Conservation (phyloP, 2,797 vertebrate genomes). For the Lateolabrax maculatus region DNA sequence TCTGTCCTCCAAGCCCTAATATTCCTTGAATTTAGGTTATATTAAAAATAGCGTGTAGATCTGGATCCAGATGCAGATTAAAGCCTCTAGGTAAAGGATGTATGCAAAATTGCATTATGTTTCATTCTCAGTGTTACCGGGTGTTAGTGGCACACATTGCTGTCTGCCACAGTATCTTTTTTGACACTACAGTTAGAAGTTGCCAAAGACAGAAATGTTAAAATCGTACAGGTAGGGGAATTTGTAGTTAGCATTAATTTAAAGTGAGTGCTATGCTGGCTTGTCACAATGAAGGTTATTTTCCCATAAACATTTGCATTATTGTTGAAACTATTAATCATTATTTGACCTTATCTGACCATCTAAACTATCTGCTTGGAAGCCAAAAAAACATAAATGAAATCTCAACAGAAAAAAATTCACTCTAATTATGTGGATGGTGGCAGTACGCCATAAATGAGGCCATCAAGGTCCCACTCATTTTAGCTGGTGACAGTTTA, state of each 20-base stretch:
- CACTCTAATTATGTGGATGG: constrained; percentile 50
- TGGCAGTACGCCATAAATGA: constrained; percentile 35
- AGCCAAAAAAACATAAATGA: constrained; percentile 37
- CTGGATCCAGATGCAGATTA: not conserved
- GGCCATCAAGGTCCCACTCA: constrained; percentile 57
- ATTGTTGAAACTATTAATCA: constrained; percentile 19
- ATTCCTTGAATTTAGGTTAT: not conserved
- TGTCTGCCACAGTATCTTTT: not conserved
- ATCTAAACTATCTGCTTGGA: not conserved
- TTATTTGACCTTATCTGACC: constrained; percentile 35
- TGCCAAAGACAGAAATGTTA: not conserved
- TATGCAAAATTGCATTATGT: not conserved
- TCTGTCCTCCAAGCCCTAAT: not conserved
- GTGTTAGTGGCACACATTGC: not conserved
- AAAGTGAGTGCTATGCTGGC: not conserved
- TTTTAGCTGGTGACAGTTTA: constrained; percentile 62
- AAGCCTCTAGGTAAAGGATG: not conserved
- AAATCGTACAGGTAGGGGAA: not conserved
- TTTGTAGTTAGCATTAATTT: not conserved
- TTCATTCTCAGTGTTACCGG: not conserved
- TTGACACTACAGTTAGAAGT: not conserved
- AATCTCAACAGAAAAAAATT: constrained; percentile 32
- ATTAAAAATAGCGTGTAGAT: not conserved
- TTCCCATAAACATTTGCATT: not conserved
- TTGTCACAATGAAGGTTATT: constrained; percentile 3